Evolutionary conservation across 2,113 vertebrate species (phyloP), one percentile per base, ranked within the genome.

Genomic region (Litocranius walleri): DNA sequence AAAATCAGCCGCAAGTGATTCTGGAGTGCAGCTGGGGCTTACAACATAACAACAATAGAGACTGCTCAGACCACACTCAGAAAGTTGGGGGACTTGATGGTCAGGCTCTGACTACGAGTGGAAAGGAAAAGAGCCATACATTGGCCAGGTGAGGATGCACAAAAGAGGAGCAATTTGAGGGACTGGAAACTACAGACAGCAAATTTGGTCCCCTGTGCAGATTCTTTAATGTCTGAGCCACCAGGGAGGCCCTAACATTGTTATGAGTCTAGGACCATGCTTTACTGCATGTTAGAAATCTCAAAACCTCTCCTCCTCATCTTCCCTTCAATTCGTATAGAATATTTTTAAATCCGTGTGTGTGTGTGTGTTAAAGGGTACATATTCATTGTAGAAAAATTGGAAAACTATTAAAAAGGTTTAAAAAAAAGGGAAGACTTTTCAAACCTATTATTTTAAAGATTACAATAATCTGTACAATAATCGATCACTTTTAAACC

Each of bases 401-500:
- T 97, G 88, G 91, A 97, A 96, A 97, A 90, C 59, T 90, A n/a
- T 91, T 88, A 91, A 93, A 93, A 96, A 92, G 43, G 84, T n/a
- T n/a, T 82, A 25, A 48, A 17, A 90, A 90, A 94, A 97, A 94
- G 96, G 85, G 19, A 12, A 95, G 54, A 67, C 43, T 92, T 96
- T 95, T 96, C 54, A 90, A 96, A 95, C 97, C 67, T 90, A 57
- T 94, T 90, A 89, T 93, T 97, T 97, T 94, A 95, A 95, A 97
- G 85, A 92, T 50, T 50, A 50, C 11, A 50, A 50, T 50, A 50
- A 50, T 50, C 48, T 61, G 45, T 92, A 85, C 17, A 94, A 82
- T 90, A 95, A 96, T 97, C n/a, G 10, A 61, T 90, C 88, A 40
- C 62, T 92, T 94, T 93, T 57, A 95, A 90, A 43, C 43, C 43